Evolutionary conservation across 2,888 invertebrate species (phyloP).

Genomic region (Therioaphis trifolii): DNA sequence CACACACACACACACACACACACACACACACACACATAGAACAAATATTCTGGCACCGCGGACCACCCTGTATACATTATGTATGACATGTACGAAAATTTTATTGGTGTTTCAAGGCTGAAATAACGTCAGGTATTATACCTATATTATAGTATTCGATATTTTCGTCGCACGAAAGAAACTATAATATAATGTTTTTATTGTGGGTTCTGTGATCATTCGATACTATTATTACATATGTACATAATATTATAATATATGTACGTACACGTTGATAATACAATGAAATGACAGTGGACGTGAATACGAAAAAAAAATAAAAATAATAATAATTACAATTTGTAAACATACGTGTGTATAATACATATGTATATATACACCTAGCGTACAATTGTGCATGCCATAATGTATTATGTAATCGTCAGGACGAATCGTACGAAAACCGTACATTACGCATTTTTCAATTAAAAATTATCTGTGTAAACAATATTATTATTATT

Average conservation of each 20-base stretch:
- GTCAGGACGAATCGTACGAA: background rate
- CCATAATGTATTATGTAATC: background rate
- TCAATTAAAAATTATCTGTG: background rate
- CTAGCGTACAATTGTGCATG: background rate
- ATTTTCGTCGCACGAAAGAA: background rate
- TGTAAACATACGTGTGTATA: too few species aligned
- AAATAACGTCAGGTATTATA: background rate
- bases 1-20: too few species aligned
- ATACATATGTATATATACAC: too few species aligned
- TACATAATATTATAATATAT: background rate
- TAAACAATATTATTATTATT: background rate
- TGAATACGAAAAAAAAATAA: background rate
- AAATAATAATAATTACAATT: too few species aligned
- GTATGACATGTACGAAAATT: background rate
- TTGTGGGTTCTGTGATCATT: too few species aligned
- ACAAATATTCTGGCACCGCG: too few species aligned
- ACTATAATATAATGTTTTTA: background rate
- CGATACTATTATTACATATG: too few species aligned
- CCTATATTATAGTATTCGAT: background rate
- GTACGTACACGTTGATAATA: background rate
- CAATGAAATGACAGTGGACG: background rate
- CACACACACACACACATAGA: too few species aligned
- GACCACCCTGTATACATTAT: too few species aligned
- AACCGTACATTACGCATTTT: background rate
- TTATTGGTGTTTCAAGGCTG: slow-evolving; percentile 38